These are phyloP conservation scores for Tetragonula carbonaria DNA, from an alignment of 2,888 invertebrate species.

Conservation along the genomic window DNA sequence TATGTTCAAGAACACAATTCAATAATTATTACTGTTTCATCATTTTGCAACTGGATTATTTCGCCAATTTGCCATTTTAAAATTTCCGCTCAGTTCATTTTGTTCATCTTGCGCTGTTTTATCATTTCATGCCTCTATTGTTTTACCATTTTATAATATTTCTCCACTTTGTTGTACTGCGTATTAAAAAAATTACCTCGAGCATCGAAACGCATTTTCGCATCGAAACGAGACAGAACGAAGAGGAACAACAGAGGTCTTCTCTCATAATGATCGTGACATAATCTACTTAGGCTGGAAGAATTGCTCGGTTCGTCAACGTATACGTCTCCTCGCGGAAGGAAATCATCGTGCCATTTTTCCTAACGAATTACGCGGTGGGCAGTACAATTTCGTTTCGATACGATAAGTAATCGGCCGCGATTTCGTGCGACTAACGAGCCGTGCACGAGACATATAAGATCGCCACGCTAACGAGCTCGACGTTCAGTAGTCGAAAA, in stretches of 20 bases:
- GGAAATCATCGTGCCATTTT: conserved; percentile 41
- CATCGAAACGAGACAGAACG: too few species aligned
- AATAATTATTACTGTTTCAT: too few species aligned
- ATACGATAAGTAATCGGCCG: conserved; percentile 44
- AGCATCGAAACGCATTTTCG: neutral
- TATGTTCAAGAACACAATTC: too few species aligned
- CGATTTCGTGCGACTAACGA: conserved; percentile 74
- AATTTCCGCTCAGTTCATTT: neutral
- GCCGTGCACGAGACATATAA: conserved; percentile 58
- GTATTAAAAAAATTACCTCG: neutral
- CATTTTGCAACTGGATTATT: too few species aligned
- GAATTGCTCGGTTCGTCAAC: neutral
- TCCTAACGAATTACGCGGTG: conserved; percentile 31
- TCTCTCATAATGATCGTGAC: too few species aligned
- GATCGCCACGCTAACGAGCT: conserved; percentile 55
- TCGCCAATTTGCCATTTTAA: too few species aligned
- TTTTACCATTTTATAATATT: neutral
- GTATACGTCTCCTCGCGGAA: neutral
- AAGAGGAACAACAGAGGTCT: neutral
- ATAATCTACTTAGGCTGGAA: neutral
- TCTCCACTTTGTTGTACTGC: neutral
- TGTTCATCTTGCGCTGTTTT: neutral
- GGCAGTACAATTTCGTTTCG: conserved; percentile 39
- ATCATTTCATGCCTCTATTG: neutral
- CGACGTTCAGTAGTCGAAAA: conserved; percentile 51